Evolutionary conservation across 2,113 vertebrate species (phyloP).

Genomic region (Phaetusa simplex): DNA sequence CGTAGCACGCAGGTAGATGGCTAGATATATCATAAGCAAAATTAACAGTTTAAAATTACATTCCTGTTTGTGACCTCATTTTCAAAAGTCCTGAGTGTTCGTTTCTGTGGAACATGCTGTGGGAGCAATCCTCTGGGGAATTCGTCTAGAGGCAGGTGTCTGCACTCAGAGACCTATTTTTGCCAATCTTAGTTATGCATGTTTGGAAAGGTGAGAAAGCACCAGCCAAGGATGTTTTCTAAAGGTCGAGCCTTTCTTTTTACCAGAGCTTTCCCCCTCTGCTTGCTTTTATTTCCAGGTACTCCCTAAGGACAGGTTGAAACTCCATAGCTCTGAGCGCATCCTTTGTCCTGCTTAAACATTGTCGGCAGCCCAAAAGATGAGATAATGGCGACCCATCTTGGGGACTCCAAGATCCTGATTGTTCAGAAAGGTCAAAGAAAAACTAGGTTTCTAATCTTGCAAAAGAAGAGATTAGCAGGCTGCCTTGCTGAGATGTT

Average conservation of each 20-base stretch:
- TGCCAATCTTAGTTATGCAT: slow-evolving; percentile 17
- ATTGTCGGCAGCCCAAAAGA: slow-evolving; percentile 40
- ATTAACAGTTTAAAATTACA: background rate
- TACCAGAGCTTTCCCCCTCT: background rate
- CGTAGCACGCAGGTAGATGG: background rate
- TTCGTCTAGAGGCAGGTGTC: background rate
- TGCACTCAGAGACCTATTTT: slow-evolving; percentile 8
- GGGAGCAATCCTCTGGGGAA: background rate
- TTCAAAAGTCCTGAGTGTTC: background rate
- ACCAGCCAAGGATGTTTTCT: slow-evolving; percentile 1
- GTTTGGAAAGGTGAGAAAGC: slow-evolving; percentile 34
- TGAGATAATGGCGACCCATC: slow-evolving; percentile 39
- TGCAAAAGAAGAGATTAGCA: slow-evolving; percentile 48
- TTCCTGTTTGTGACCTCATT: slow-evolving; percentile 13
- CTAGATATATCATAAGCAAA: background rate
- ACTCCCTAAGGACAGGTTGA: slow-evolving; percentile 7
- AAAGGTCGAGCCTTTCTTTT: slow-evolving; percentile 41
- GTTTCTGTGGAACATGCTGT: background rate
- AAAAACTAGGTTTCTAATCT: slow-evolving; percentile 49
- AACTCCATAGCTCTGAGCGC: background rate
- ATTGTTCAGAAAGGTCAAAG: slow-evolving; percentile 65
- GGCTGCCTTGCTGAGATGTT: background rate
- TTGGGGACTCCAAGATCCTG: slow-evolving; percentile 21
- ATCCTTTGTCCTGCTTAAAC: slow-evolving; percentile 53
- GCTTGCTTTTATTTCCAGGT: slow-evolving; percentile 28